Evolutionary conservation across 2,888 invertebrate species (phyloP).

Genomic region (Tribolium freemani): DNA sequence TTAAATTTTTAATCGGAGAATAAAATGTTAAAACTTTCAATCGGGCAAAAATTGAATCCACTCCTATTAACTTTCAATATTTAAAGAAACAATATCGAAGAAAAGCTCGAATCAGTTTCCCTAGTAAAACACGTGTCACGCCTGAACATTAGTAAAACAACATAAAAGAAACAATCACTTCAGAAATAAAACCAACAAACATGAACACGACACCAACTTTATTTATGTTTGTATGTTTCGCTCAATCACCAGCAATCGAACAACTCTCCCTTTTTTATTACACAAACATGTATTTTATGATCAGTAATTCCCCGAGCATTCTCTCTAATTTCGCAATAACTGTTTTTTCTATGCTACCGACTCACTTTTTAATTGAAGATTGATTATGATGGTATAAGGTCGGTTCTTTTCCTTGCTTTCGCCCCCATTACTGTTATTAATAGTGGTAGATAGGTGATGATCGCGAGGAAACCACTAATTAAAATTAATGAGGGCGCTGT

Average conservation of each 20-base stretch:
- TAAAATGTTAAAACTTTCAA: no score
- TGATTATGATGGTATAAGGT: constrained; percentile 1
- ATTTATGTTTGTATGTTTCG: constrained; percentile 1
- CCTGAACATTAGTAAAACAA: not conserved
- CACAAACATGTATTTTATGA: constrained; percentile 22
- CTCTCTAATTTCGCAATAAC: not conserved
- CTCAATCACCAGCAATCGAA: constrained; percentile 3
- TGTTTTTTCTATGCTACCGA: not conserved
- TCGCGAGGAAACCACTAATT: constrained; percentile 22
- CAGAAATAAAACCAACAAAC: not conserved
- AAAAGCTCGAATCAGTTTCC: no score
- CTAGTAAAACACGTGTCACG: not conserved
- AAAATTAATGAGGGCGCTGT: constrained; percentile 31
- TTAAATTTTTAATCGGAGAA: no score
- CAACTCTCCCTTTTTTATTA: constrained; percentile 2
- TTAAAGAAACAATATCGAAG: no score
- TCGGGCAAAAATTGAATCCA: no score
- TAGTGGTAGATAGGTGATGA: constrained; percentile 26
- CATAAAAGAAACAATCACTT: not conserved
- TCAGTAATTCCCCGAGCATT: not conserved
- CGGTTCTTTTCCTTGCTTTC: not conserved
- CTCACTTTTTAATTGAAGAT: constrained; percentile 22
- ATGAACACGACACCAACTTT: constrained; percentile 9
- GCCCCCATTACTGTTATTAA: constrained; percentile 22
- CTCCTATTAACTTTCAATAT: no score